These are phyloP conservation scores for Gambusia affinis DNA, from an alignment of 2,113 vertebrate genomes.

Conservation along the genomic window DNA sequence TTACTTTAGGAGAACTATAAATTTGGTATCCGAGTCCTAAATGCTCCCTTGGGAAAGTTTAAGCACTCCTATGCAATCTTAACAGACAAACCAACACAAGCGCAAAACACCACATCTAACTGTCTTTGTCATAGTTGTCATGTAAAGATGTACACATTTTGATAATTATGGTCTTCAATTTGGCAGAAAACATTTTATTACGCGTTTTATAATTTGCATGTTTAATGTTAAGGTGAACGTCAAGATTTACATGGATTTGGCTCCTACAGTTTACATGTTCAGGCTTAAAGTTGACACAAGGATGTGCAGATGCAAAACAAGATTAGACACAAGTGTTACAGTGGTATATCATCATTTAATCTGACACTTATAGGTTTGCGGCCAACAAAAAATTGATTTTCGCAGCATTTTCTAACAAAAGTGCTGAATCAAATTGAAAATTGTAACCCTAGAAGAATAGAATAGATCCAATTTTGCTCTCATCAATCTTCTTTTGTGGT, in stretches of 20 bases:
- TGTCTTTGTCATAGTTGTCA: background rate
- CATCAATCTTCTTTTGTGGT: constrained; percentile 21
- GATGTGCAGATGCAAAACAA: background rate
- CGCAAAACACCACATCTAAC: background rate
- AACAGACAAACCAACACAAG: background rate
- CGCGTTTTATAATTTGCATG: constrained; percentile 9
- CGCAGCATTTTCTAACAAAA: constrained; percentile 24
- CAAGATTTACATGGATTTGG: constrained; percentile 24
- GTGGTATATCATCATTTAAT: constrained; percentile 18
- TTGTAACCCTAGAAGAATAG: constrained; percentile 11
- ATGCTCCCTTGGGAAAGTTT: background rate
- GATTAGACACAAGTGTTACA: constrained; percentile 7
- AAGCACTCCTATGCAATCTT: background rate
- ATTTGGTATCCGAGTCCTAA: background rate
- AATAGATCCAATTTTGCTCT: constrained; percentile 11
- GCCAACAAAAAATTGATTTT: constrained; percentile 39
- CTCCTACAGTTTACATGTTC: constrained; percentile 10
- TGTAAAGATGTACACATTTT: no score
- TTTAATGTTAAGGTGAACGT: constrained; percentile 2
- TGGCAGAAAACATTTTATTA: background rate
- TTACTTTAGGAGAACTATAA: background rate
- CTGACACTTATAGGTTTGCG: constrained; percentile 44
- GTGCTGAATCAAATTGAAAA: constrained; percentile 27
- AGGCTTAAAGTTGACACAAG: constrained; percentile 5
- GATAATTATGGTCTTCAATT: constrained; percentile 8